Evolutionary conservation across 53 echinoderm and acorn worm genomes (phyloP), one percentile per base, ranked within the genome.

Genomic region (Patiria pectinifera): DNA sequence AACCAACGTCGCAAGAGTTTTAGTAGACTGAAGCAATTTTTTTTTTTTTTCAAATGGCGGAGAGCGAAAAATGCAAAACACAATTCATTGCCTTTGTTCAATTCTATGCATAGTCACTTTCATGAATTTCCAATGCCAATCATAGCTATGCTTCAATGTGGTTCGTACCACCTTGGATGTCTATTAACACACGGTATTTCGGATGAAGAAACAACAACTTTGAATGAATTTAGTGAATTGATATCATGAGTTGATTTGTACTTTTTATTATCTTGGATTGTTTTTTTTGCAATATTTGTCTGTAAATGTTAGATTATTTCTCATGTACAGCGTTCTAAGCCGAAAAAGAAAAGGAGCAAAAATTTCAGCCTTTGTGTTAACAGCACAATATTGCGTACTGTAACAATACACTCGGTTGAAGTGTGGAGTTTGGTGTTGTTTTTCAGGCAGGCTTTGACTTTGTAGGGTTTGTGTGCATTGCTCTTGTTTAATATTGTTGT

Each of bases 81-180:
- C 11, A 15, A 24, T 3, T 12, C 60, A 75, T 80, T 81, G 63
- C 66, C 69, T 90, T 90, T 81, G 45, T 90, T 90, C 14, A 4
- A 22, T 80, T 81, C 90, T 90, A 90, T 90, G 90, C 90, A 90
- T 80, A 90, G 90, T 10, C 24, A 23, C n/a, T 74, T 22, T 74
- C 5, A 4, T 23, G 24, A 24, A 74, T n/a, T 26, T 78, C 14
- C 18, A 74, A 74, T 74, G 69, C 85, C 58, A 70, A 85, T 44
- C 6, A 5, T 1, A 45, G 11, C 46, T 46, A 46, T 78, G 79
- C 79, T 46, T 12, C 24, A 14, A 22, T 78, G 43, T 18, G 6
- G 79, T 46, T 78, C 15, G 10, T 53, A 77, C 45, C 43, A 26
- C 43, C 70, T 70, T 25, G 77, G 77, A 1, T 4, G 25, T 15